Conservation (phyloP, 2,113 vertebrate species). For the Odocoileus hemionus region DNA sequence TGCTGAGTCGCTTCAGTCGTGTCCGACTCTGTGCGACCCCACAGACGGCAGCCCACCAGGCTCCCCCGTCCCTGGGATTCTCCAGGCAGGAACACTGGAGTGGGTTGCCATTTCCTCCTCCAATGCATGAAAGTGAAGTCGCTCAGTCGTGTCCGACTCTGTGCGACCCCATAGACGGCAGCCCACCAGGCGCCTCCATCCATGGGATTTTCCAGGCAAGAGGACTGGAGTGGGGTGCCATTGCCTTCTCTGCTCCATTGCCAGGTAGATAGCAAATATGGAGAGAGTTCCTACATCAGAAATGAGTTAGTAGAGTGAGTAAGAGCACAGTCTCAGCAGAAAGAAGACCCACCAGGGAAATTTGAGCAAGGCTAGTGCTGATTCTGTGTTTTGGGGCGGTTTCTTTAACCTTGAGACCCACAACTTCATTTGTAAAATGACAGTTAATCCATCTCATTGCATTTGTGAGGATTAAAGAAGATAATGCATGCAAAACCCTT, state of each 20-base stretch:
- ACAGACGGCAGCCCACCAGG: too few species aligned
- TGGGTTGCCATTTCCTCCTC: too few species aligned
- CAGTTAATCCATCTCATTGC: background rate
- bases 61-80: too few species aligned
- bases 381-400: background rate
- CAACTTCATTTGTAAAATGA: background rate
- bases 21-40: too few species aligned
- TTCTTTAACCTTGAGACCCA: background rate
- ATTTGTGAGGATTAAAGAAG: background rate
- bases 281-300: background rate
- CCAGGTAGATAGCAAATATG: background rate
- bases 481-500: background rate
- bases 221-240: too few species aligned
- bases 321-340: background rate
- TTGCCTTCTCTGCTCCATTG: background rate
- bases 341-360: background rate
- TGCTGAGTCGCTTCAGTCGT: too few species aligned
- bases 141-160: too few species aligned
- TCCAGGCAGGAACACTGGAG: too few species aligned
- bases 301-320: background rate
- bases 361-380: background rate
- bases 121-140: too few species aligned
- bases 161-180: fast-evolving
- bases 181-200: too few species aligned
- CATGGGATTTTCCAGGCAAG: too few species aligned